Base-by-base conservation (phyloP, 2,113 vertebrate species). In the Prinia subflava region DNA sequence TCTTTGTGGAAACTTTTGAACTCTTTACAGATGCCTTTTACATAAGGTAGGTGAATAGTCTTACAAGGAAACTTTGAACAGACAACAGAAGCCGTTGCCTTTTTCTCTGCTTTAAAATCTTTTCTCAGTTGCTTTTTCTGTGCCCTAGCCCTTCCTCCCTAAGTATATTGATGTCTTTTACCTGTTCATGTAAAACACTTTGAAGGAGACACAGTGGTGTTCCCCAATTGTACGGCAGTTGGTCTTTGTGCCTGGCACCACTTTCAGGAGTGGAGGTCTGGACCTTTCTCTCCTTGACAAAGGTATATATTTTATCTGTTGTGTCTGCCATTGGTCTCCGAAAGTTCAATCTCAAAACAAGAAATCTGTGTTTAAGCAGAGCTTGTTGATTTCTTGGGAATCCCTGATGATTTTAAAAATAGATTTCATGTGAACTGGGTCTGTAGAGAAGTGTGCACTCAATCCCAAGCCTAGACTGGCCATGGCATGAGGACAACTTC, bases 1-100 rank as follows among this genome's bases (percentile, higher is more conserved):
- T 73, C 37, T 77, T 89, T 50, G 50, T 83, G 47, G 92, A 86
- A 83, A 92, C 20, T 90, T 94, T 33, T 63, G 71, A 89, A 92
- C 42, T 50, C 46, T 63, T 82, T 46, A 52, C 9, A 81, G 24
- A 35, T 50, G 13, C 10, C 42, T 92, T 93, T 92, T 89, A 81
- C 23, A 4, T 93, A 81, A 90, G 10, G 20, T 53, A 37, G n/a
- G 67, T 44, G 53, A 90, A 62, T 27, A 76, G 44, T 24, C 71
- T 80, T 64, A 64, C 8, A 16, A 25, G 23, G 35, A 77, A 81
- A 42, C 39, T 88, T 87, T 67, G 53, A 80, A 49, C 22, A 49
- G 56, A 21, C 33, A 80, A 44, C 1, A 4, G 47, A 83, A 75
- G 23, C 14, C 4, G 0, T 4, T 25, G 22, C 42, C 5, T 87